A percentile compares a stretch with the other conserved stretches of the same genome.
Evolutionary conservation across 2,888 invertebrate species (phyloP).

Genomic region (Empis stercorea): DNA sequence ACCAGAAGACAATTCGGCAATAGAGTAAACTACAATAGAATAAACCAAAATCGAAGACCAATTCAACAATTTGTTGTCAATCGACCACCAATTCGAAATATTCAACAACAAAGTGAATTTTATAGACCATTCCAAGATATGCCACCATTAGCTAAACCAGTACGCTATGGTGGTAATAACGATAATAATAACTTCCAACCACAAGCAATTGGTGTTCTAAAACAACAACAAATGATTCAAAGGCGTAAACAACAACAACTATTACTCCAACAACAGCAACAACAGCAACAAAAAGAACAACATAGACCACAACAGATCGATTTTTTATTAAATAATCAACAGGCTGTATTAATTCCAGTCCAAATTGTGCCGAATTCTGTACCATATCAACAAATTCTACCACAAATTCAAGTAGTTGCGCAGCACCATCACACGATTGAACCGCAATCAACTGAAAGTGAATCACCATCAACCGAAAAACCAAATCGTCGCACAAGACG

Average conservation of each 20-base stretch:
- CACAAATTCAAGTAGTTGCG: conserved; percentile 9
- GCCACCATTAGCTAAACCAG: conserved; percentile 4
- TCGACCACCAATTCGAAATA: neutral
- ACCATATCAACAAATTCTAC: neutral
- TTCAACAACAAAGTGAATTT: neutral
- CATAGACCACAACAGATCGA: neutral
- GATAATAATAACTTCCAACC: neutral
- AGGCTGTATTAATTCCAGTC: neutral
- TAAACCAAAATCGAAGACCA: neutral
- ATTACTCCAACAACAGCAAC: conserved; percentile 4
- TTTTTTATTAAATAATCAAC: no score
- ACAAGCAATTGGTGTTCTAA: neutral
- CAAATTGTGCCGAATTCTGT: neutral
- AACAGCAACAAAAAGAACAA: neutral
- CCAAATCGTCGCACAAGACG: neutral
- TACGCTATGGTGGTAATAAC: neutral
- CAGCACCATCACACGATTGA: conserved; percentile 10
- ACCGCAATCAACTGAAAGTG: neutral
- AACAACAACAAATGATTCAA: neutral
- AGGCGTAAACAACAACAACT: neutral
- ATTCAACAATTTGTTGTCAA: neutral
- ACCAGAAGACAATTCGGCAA: neutral
- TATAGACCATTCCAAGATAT: conserved; percentile 7
- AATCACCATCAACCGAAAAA: neutral
- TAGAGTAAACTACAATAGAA: neutral